Base-by-base conservation (phyloP, 2,113 vertebrate species). In the Eublepharis macularius region DNA sequence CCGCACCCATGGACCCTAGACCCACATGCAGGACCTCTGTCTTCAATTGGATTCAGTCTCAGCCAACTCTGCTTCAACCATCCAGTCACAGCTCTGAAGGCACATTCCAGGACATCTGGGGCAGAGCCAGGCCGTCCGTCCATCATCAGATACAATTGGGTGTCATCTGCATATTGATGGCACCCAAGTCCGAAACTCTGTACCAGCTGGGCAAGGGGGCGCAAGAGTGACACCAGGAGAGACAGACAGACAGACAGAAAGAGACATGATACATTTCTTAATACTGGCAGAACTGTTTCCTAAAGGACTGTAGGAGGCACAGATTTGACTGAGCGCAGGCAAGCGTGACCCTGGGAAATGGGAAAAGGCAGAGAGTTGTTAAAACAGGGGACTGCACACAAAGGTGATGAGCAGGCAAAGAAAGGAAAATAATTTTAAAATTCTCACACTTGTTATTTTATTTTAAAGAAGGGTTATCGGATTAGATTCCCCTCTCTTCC, bases 331-430 rank as follows among this genome's bases (percentile, higher is more conserved):
- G 85, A 39, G 14, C 75, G 76, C 82, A 80, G 87, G 45, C 0
- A 0, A 54, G 21, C 5, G 63, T 12, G 1, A 51, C 43, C 21
- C 2, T 45, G 0, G 13, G 26, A 73, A 51, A 0, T 0, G 2
- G 10, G 76, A 88, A 80, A 78, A 41, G 68, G 57, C 80, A 2
- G 32, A 65, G 36, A 11, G 82, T 26, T 43, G 36, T 74, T 13
- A 29, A 21, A 66, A 69, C 0, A 0, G 51, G 43, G 60, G 85
- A 0, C 47, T 41, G 39, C 21, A 0, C 26, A n/a, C 49, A 32
- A 36, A 81, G 32, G 26, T 9, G 57, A 43, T 45, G 60, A 70
- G 65, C 47, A 36, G 39, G n/a, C 34, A 32, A 9, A 60, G 65
- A 72, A 80, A 19, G 2, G 47, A 21, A 77, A 36, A 17, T 63